Base-by-base conservation (phyloP, 2,888 invertebrate species). In the Hecatera dysodea region DNA sequence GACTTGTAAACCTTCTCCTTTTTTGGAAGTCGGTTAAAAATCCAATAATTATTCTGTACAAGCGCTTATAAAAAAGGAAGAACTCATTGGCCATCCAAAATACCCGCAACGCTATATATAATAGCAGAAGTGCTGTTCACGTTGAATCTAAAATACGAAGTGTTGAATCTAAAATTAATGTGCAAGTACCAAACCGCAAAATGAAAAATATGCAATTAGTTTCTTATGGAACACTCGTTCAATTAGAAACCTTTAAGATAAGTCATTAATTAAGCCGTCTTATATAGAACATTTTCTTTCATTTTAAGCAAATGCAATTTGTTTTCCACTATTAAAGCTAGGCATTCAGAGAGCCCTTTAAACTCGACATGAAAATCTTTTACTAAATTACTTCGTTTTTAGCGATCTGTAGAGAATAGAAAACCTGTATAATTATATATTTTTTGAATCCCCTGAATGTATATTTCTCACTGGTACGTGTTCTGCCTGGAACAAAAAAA, bases 261-360 rank as follows among this genome's bases (percentile, higher is more conserved):
- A 62, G 29, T 39, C 55, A 46, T 67, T 60, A 67, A 64, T 46
- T 44, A 64, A 12, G 36, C 17, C 9, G 9, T 15, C 12, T 57
- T 67, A 55, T 55, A 29, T 46, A 24, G 15, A 62, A 65, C 74
- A 17, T n/a, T 44, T 24, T 64, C 48, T 60, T 71, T 67, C 36
- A 69, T 44, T 24, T n/a, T n/a, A 68, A 59, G 36, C 56, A 61
- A 72, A 74, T 77, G 65, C 39, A 72, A 77, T 82, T 68, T 66
- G 57, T 61, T 70, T 74, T 63, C 50, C 59, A 57, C 67, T 44
- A 67, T 72, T 69, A 71, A 69, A 66, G 36, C 64, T 61, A 44
- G 57, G 60, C 65, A 73, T 81, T 76, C 67, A 74, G 50, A 46
- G 27, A 39, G 52, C 52, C 36, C 52, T 62, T 71, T 56, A 57